phyloP scores from a whole-genome alignment of 1,140 invertebrate genomes.

The Apis laboriosa region DNA sequence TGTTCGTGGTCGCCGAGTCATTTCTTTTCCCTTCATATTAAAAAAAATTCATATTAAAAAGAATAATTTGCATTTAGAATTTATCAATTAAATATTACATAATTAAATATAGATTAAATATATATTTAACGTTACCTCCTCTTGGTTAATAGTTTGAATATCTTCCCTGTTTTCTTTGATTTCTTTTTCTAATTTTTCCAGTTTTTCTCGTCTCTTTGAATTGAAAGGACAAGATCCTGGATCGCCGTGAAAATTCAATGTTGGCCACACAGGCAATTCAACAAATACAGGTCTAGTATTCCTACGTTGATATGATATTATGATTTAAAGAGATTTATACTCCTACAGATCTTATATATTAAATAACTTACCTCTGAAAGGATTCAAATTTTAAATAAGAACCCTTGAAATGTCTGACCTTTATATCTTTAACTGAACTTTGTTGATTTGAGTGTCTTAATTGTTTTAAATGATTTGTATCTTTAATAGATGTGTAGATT shows the following conservation, averaged over 20 bases:
- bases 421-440: conserved; percentile 70
- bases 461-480: conserved; percentile 68
- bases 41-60: conserved; percentile 12
- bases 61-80: background rate
- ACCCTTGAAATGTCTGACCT: conserved; percentile 76
- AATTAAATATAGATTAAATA: too few relatives aligned
- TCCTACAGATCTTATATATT: background rate
- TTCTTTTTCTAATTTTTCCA: conserved; percentile 64
- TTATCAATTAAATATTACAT: background rate
- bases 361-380: conserved; percentile 74
- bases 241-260: conserved; percentile 77
- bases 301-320: conserved; percentile 62
- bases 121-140: conserved; percentile 59
- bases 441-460: conserved; percentile 65
- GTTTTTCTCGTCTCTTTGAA: conserved; percentile 63
- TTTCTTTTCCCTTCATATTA: conserved; percentile 78
- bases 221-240: conserved; percentile 77
- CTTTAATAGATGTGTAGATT: conserved; percentile 73
- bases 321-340: background rate
- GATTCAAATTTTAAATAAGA: conserved; percentile 82
- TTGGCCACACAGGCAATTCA: conserved; percentile 79
- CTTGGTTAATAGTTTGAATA: conserved; percentile 63
- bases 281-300: conserved; percentile 78
- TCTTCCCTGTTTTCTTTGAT: conserved; percentile 75
- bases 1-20: conserved; percentile 85